Evolutionary conservation across 2,113 vertebrate species (phyloP), one percentile per base, ranked within the genome.

Genomic region (Thunnus thynnus): DNA sequence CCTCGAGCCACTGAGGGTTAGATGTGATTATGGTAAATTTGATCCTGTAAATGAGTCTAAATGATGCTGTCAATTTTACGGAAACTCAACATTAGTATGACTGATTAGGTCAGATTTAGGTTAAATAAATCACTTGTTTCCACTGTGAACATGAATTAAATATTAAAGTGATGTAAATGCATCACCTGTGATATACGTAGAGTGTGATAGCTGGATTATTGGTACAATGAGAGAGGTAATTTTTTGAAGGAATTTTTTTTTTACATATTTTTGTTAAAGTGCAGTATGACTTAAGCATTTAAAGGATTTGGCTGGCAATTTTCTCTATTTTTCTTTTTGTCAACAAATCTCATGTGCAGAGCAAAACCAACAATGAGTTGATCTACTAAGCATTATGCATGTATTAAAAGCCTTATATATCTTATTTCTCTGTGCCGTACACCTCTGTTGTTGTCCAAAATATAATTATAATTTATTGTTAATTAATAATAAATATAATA

Each of bases 1-100:
- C 84, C 69, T 50, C 36, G 12, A 76, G 82, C 61, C 67, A 46
- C 76, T 13, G 36, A 20, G 25, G 48, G 32, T 20, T 73, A 80
- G 80, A 78, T 67, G 82, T 82, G 74, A 78, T 79, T 79, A 87
- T 52, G 55, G 60, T 57, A 22, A 56, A 84, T 85, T 67, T 82
- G 61, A 84, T 74, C 82, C 77, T 58, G 32, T 86, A 74, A 87
- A 85, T 74, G 71, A 71, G 27, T 71, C 70, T 47, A 52, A 80
- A 88, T 57, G 56, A 89, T 76, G 68, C 76, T 56, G 74, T 80
- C 58, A 66, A 74, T 73, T 83, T 72, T 64, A 78, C 63, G 60
- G 58, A 67, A 79, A 67, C 70, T 60, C 51, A 61, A 68, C 77
- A 80, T 84, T 68, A 77, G 18, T 55, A 72, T 75, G 80, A 77